A percentile compares a stretch with the other conserved stretches of the same genome.
phyloP scores from a whole-genome alignment of 2,113 vertebrate genomes.

The Anseranas semipalmata region DNA sequence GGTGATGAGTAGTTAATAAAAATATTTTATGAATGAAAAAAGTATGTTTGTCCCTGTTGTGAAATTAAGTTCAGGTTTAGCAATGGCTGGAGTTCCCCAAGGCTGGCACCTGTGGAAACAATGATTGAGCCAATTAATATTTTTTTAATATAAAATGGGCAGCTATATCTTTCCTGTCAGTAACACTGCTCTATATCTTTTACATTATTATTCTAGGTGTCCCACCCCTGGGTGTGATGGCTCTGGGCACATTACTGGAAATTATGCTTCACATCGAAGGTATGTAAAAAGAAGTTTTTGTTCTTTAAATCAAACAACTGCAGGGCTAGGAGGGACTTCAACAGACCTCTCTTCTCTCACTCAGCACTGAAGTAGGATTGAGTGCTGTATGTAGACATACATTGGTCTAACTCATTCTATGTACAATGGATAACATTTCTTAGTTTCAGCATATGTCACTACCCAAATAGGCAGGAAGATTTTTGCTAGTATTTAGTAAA shows the following conservation, averaged over 20 bases:
- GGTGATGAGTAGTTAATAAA: neutral
- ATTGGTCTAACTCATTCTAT: neutral
- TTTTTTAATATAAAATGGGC: neutral
- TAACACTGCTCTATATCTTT: constrained; percentile 53
- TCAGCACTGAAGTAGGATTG: neutral
- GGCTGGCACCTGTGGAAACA: constrained; percentile 2
- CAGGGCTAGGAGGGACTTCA: neutral
- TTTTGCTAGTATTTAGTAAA: neutral
- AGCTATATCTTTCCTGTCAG: neutral
- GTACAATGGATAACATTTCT: neutral
- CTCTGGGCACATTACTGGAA: constrained; percentile 98
- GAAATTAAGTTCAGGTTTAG: constrained; percentile 1
- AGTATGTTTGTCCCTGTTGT: neutral
- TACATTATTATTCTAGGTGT: constrained; percentile 84
- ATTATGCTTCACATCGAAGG: constrained; percentile 99
- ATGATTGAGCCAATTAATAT: neutral
- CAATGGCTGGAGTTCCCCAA: neutral
- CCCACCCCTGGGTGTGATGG: constrained; percentile 98
- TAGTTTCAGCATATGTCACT: neutral
- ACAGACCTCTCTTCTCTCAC: neutral
- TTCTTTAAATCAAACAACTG: neutral
- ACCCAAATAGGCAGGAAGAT: neutral
- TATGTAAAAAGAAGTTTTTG: constrained; percentile 64
- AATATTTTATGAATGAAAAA: neutral
- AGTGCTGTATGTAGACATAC: neutral